Percentiles rank a stretch among this genome's conserved stretches.
phyloP scores from a whole-genome alignment of 2,888 invertebrate species.

The Apotomis capreana region DNA sequence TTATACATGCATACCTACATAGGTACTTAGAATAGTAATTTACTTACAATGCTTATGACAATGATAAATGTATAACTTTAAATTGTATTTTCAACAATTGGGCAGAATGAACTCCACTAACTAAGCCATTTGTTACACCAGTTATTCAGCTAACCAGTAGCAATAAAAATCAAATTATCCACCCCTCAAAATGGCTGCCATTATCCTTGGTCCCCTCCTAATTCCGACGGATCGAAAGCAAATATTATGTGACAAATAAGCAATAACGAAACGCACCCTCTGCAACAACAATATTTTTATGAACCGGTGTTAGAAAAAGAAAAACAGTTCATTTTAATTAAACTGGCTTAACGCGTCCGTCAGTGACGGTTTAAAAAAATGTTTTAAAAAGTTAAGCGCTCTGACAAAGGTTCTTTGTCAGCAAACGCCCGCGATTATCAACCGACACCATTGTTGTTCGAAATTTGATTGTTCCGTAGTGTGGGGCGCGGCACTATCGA shows the following conservation, averaged over 20 bases:
- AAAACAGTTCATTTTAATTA: slow-evolving; percentile 73
- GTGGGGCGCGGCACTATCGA: slow-evolving; percentile 55
- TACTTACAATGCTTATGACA: neutral
- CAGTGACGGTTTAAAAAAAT: slow-evolving; percentile 32
- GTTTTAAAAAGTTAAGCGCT: slow-evolving; percentile 40
- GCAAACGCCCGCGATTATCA: slow-evolving; percentile 73
- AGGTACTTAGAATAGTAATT: too few relatives aligned
- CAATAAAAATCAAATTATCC: slow-evolving; percentile 43
- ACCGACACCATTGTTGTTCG: slow-evolving; percentile 74
- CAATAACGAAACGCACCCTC: slow-evolving; percentile 48
- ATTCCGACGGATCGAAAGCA: slow-evolving; percentile 58
- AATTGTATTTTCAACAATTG: slow-evolving; percentile 30
- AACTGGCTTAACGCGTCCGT: slow-evolving; percentile 67
- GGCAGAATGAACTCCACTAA: slow-evolving; percentile 29
- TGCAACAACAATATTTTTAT: slow-evolving; percentile 78
- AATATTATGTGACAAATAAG: slow-evolving; percentile 63
- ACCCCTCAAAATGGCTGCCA: slow-evolving; percentile 60
- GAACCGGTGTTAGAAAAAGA: slow-evolving; percentile 60
- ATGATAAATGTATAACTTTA: slow-evolving; percentile 18
- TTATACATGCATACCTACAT: too few relatives aligned
- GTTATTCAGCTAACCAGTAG: slow-evolving; percentile 40
- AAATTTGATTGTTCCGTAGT: slow-evolving; percentile 74
- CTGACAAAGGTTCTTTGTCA: slow-evolving; percentile 74
- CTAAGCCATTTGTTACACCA: slow-evolving; percentile 30
- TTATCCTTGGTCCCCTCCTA: slow-evolving; percentile 68